Conservation (phyloP, 1,140 invertebrate genomes). For the Telenomus remus region DNA sequence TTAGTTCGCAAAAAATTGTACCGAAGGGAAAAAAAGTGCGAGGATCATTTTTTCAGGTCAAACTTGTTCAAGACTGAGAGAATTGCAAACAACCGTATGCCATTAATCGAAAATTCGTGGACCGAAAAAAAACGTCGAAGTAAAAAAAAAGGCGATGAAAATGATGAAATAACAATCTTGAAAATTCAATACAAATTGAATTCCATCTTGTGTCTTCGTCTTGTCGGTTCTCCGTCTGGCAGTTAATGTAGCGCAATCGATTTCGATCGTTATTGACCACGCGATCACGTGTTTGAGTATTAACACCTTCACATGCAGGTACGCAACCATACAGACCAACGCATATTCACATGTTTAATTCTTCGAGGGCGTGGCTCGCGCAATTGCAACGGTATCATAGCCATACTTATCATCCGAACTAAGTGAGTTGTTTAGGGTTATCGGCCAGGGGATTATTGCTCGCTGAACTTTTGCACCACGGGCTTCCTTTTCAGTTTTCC, state of each 20-base stretch:
- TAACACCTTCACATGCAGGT: constrained; percentile 39
- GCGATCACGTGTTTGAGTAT: constrained; percentile 50
- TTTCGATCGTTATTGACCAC: constrained; percentile 51
- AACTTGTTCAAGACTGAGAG: not conserved
- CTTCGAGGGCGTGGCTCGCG: constrained; percentile 67
- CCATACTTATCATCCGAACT: constrained; percentile 62
- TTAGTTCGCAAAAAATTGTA: no score
- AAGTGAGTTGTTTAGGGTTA: constrained; percentile 59
- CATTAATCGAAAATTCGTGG: constrained; percentile 22
- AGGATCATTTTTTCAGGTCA: not conserved
- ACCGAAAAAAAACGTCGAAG: no score
- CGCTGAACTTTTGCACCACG: constrained; percentile 24
- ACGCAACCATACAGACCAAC: constrained; percentile 2
- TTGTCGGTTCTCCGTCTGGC: constrained; percentile 21
- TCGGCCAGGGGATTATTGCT: constrained; percentile 17
- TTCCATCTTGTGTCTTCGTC: constrained; percentile 24
- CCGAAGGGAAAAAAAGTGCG: no score
- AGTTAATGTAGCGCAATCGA: constrained; percentile 48
- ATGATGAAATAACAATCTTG: constrained; percentile 16
- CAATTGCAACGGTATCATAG: constrained; percentile 70
- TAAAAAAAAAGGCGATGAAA: constrained; percentile 4
- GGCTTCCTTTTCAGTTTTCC: not conserved
- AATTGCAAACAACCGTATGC: constrained; percentile 7
- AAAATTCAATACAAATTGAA: constrained; percentile 40
- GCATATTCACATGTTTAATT: constrained; percentile 44